A percentile compares a stretch with the other conserved stretches of the same genome.
phyloP scores from a whole-genome alignment of 2,888 invertebrate species.

The Leptothorax acervorum region DNA sequence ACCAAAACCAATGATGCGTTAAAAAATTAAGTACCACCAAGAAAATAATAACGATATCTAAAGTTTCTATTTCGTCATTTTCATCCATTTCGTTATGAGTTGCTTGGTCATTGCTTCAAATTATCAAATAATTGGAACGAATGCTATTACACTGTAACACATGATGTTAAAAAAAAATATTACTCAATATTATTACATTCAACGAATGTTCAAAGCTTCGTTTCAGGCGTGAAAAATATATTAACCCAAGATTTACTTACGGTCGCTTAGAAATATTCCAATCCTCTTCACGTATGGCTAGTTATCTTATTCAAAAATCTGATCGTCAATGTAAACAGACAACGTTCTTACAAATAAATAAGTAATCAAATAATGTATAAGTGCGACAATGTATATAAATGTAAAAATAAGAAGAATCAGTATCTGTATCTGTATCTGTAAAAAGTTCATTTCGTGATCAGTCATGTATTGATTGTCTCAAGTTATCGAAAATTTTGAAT shows the following conservation, averaged over 20 bases:
- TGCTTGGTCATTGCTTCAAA: background rate
- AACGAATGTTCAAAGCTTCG: background rate
- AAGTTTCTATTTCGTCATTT: background rate
- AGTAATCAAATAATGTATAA: too few species aligned
- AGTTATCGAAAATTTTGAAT: background rate
- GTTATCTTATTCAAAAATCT: too few species aligned
- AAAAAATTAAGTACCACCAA: background rate
- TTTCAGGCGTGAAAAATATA: background rate
- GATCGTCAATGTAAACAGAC: too few species aligned
- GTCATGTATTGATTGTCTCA: background rate
- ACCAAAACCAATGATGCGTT: background rate
- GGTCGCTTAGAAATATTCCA: background rate
- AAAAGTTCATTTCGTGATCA: too few species aligned
- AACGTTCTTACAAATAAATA: too few species aligned
- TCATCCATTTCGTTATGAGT: background rate
- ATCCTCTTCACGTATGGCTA: too few species aligned
- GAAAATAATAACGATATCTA: background rate
- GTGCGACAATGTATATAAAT: too few species aligned
- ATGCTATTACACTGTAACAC: background rate
- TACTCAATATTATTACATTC: background rate
- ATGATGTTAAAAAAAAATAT: background rate
- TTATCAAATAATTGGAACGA: background rate
- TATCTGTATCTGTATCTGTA: too few species aligned
- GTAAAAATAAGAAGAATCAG: too few species aligned
- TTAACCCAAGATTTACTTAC: background rate